Evolutionary conservation across 2,888 invertebrate genomes (phyloP).

Genomic region (Lochmaea capreae): DNA sequence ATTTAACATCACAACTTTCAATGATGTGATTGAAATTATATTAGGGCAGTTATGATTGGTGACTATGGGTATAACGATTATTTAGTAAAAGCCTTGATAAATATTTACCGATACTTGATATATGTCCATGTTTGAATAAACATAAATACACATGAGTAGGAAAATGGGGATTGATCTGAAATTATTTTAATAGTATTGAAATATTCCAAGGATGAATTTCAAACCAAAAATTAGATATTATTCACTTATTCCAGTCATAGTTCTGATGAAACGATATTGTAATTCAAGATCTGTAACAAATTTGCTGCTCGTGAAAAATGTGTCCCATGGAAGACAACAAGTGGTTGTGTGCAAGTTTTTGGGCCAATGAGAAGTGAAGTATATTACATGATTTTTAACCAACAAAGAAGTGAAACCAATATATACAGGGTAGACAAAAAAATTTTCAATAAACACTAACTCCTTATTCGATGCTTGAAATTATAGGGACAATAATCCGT

Average conservation of each 20-base stretch:
- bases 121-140: neutral
- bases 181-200: neutral
- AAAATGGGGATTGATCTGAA: neutral
- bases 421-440: neutral
- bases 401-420: neutral
- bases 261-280: neutral
- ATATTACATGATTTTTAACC: neutral
- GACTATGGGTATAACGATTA: neutral
- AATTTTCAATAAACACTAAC: neutral
- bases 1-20: neutral
- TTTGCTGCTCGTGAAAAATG: too few species aligned
- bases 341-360: neutral
- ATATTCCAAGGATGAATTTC: too few species aligned
- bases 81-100: too few species aligned
- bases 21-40: neutral
- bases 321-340: too few species aligned
- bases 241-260: neutral
- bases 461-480: neutral
- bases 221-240: neutral
- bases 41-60: neutral
- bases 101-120: neutral
- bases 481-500: slow-evolving; percentile 3
- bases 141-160: neutral
- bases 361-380: neutral
- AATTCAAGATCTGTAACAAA: too few species aligned